Evolutionary conservation across 2,888 invertebrate species (phyloP).

Genomic region (Agonum fuliginosum): DNA sequence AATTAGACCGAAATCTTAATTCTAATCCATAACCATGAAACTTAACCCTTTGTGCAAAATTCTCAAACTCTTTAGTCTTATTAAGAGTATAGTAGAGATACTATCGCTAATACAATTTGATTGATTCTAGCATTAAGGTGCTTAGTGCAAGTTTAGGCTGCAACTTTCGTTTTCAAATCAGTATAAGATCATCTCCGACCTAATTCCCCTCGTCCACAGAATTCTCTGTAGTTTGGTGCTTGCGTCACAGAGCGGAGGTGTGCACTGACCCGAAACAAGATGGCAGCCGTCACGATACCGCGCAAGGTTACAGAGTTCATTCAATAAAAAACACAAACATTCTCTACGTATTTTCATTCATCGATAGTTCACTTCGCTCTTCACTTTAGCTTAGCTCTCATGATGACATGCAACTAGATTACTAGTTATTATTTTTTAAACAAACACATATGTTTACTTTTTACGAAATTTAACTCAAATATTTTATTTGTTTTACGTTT

Average conservation of each 20-base stretch:
- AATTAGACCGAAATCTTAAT: too few species aligned
- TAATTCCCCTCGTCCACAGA: neutral
- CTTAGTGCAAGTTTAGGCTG: too few species aligned
- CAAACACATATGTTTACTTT: neutral
- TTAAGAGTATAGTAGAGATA: too few species aligned
- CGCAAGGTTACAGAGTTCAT: slow-evolving; percentile 63
- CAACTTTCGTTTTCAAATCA: slow-evolving; percentile 18
- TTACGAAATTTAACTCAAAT: neutral
- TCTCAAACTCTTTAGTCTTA: too few species aligned
- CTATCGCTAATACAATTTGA: too few species aligned
- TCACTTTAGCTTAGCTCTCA: too few species aligned
- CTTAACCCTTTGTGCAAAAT: too few species aligned
- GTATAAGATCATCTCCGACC: neutral
- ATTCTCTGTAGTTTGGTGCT: slow-evolving; percentile 1
- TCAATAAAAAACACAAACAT: slow-evolving; percentile 64
- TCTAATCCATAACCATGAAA: too few species aligned
- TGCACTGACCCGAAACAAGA: slow-evolving; percentile 51
- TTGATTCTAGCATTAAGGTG: too few species aligned
- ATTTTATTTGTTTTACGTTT: neutral
- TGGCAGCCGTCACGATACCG: slow-evolving; percentile 52
- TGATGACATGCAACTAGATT: too few species aligned
- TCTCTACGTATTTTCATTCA: slow-evolving; percentile 63
- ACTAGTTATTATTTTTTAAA: too few species aligned
- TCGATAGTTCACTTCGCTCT: too few species aligned
- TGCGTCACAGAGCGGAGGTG: slow-evolving; percentile 35